Conservation (phyloP, 2,888 invertebrate genomes). For the Stratiomys singularior region DNA sequence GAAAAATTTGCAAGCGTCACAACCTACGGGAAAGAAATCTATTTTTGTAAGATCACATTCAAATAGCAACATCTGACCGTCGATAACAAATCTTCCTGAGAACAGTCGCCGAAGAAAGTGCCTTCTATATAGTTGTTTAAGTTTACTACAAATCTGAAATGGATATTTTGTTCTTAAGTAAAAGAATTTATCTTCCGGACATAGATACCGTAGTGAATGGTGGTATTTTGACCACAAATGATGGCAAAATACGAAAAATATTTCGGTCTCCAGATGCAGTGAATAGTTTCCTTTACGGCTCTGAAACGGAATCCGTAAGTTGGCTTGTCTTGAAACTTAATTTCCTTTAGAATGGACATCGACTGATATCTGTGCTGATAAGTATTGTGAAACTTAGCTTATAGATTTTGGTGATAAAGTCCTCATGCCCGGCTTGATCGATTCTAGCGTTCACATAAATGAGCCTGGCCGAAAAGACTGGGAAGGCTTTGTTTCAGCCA, state of each 20-base stretch:
- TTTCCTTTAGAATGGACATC: not conserved
- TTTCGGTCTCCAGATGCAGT: conserved; percentile 67
- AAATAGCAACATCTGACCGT: not conserved
- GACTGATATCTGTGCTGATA: not conserved
- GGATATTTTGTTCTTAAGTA: conserved; percentile 64
- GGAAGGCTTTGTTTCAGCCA: conserved; percentile 79
- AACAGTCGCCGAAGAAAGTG: conserved; percentile 3
- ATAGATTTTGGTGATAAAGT: conserved; percentile 68
- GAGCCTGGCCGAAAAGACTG: conserved; percentile 78
- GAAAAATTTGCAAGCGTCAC: too few species aligned
- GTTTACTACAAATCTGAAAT: conserved; percentile 53
- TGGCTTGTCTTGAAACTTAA: not conserved
- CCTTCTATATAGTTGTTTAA: not conserved
- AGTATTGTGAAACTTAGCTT: too few species aligned
- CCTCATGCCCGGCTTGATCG: conserved; percentile 76
- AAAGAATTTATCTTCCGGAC: conserved; percentile 67
- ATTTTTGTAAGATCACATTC: conserved; percentile 27
- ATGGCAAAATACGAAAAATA: conserved; percentile 71
- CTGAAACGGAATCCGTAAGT: conserved; percentile 69
- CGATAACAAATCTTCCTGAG: not conserved
- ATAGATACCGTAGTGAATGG: conserved; percentile 68
- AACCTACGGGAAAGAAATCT: not conserved
- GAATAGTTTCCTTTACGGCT: conserved; percentile 65
- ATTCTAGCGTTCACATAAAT: conserved; percentile 79
- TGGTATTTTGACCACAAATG: conserved; percentile 69